phyloP scores from a whole-genome alignment of 2,113 vertebrate genomes.

The Scomber scombrus region DNA sequence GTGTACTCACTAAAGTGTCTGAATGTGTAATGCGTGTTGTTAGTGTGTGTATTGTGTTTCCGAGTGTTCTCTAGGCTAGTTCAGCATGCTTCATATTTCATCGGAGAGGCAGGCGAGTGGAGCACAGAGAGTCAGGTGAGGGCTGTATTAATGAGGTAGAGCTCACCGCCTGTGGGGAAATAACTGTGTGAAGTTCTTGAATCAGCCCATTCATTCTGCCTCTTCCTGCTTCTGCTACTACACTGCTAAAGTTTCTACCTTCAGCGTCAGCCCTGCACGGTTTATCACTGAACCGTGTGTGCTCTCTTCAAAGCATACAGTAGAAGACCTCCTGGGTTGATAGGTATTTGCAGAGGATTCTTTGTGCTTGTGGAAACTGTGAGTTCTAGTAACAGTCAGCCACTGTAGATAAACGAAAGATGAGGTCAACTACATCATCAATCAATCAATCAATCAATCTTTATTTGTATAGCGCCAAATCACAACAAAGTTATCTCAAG shows the following conservation, averaged over 20 bases:
- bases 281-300: conserved; percentile 7
- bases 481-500: no score
- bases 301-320: conserved; percentile 22
- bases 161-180: conserved; percentile 63
- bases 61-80: conserved; percentile 27
- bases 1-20: neutral
- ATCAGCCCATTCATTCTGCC: conserved; percentile 60
- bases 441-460: no score
- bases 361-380: neutral
- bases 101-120: conserved; percentile 19
- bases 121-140: conserved; percentile 60
- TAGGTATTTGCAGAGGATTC: conserved; percentile 15
- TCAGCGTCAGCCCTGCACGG: conserved; percentile 4
- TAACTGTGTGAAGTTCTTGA: conserved; percentile 50
- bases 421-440: neutral
- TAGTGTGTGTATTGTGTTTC: conserved; percentile 28
- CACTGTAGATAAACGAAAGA: neutral
- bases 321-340: neutral
- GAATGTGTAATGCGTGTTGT: conserved; percentile 13
- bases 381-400: neutral
- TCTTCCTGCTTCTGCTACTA: conserved; percentile 37
- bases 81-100: conserved; percentile 65
- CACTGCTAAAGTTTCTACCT: conserved; percentile 18
- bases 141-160: conserved; percentile 61
- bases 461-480: no score